These are phyloP conservation scores for Habroteleia sp. DNA, from an alignment of 2,888 invertebrate genomes.

Conservation along the genomic window DNA sequence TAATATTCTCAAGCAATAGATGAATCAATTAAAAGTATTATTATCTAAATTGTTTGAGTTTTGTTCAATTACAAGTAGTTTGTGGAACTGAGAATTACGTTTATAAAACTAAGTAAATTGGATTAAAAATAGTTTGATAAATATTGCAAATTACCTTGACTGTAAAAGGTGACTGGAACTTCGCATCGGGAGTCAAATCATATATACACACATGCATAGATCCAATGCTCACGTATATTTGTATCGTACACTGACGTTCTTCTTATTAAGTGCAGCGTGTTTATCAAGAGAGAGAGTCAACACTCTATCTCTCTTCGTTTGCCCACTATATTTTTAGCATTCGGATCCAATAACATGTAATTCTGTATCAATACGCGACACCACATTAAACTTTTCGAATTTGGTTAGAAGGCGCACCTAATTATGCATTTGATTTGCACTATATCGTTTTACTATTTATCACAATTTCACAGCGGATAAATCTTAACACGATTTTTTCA, in stretches of 20 bases:
- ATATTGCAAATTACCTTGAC: conserved; percentile 45
- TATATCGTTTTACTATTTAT: too few relatives aligned
- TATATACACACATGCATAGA: conserved; percentile 19
- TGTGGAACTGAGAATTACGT: too few relatives aligned
- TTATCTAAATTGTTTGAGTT: too few relatives aligned
- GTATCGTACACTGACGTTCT: conserved; percentile 26
- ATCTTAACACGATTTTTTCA: too few relatives aligned
- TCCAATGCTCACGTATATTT: conserved; percentile 8
- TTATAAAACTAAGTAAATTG: conserved; percentile 22
- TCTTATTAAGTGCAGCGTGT: conserved; percentile 43
- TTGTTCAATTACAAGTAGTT: too few relatives aligned
- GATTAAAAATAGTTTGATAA: conserved; percentile 28
- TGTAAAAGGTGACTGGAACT: conserved; percentile 37
- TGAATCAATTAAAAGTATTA: too few relatives aligned
- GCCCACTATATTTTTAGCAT: conserved; percentile 56
- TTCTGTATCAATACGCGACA: conserved; percentile 50
- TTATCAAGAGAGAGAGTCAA: too few relatives aligned
- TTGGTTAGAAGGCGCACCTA: conserved; percentile 23
- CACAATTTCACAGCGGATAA: too few relatives aligned
- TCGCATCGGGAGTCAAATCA: conserved; percentile 47
- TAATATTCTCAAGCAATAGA: too few relatives aligned
- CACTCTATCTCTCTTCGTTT: conserved; percentile 51
- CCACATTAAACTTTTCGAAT: conserved; percentile 43
- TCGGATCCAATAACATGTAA: conserved; percentile 25
- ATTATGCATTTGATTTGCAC: too few relatives aligned